phyloP scores from a whole-genome alignment of 92 coral and sea anemone genomes.

The Parazoanthus atlanticus region DNA sequence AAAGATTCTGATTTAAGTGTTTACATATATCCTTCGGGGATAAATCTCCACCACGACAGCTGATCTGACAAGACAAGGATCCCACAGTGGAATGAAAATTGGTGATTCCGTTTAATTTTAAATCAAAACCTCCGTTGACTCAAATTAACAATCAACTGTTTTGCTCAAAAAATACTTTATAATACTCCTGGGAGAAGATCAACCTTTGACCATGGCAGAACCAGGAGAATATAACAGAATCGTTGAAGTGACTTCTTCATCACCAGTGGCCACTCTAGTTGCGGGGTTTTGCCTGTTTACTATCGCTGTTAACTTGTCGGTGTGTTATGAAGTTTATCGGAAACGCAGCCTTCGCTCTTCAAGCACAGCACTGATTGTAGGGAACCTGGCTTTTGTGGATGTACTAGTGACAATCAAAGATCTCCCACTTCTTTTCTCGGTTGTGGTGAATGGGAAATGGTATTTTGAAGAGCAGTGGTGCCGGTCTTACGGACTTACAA shows the following conservation, averaged over 20 bases:
- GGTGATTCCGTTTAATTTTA: not conserved
- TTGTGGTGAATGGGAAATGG: constrained; percentile 85
- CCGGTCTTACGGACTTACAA: constrained; percentile 92
- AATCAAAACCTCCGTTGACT: not conserved
- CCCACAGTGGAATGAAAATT: not conserved
- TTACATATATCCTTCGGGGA: constrained; percentile 38
- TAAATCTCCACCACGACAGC: constrained; percentile 2
- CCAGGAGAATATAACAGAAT: constrained; percentile 29
- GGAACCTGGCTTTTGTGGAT: constrained; percentile 94
- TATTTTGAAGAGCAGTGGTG: constrained; percentile 99
- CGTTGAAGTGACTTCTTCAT: constrained; percentile 84
- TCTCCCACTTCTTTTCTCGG: constrained; percentile 84
- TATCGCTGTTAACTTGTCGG: constrained; percentile 77
- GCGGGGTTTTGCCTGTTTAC: constrained; percentile 88
- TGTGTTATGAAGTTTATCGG: constrained; percentile 87
- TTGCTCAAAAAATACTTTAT: not conserved
- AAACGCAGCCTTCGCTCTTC: constrained; percentile 91
- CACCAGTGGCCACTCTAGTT: constrained; percentile 78
- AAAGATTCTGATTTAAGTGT: not conserved
- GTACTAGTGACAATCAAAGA: constrained; percentile 95
- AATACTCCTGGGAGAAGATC: not conserved
- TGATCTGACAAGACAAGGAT: not conserved
- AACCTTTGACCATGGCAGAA: not conserved
- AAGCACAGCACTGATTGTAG: constrained; percentile 93
- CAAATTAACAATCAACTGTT: not conserved